Conservation (phyloP, 2,797 vertebrate genomes). For the Fistularia commersonii region DNA sequence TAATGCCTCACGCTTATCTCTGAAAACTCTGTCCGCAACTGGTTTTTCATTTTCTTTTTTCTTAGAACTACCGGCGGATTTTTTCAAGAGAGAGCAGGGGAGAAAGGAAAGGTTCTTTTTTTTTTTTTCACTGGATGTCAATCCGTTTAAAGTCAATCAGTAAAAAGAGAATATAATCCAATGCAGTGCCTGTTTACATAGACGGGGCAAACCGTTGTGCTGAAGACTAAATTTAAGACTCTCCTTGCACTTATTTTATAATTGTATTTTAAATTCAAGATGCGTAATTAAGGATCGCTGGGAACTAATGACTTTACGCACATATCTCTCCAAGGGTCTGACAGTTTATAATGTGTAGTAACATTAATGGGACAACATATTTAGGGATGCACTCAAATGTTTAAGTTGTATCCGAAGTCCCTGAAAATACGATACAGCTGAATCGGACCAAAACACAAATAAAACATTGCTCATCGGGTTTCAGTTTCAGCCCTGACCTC, state of each 20-base stretch:
- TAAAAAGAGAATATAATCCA: conserved; percentile 36
- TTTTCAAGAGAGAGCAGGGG: conserved; percentile 8
- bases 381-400: too few relatives aligned
- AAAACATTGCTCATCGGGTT: too few relatives aligned
- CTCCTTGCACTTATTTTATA: conserved; percentile 19
- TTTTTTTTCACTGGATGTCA: conserved; percentile 40
- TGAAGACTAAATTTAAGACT: conserved; percentile 20
- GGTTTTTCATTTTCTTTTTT: conserved; percentile 22
- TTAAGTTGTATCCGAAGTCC: too few relatives aligned
- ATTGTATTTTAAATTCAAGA: conserved; percentile 17
- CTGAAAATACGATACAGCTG: too few relatives aligned
- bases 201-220: conserved; percentile 7
- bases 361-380: too few relatives aligned
- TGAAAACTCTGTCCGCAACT: conserved; percentile 25
- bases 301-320: not conserved
- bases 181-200: conserved; percentile 37
- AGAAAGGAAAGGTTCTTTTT: conserved; percentile 1
- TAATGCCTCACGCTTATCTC: conserved; percentile 28
- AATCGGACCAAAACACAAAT: too few relatives aligned
- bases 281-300: conserved; percentile 18
- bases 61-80: conserved; percentile 10
- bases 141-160: conserved; percentile 35
- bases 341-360: too few relatives aligned
- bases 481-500: too few relatives aligned
- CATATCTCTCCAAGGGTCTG: too few relatives aligned